Evolutionary conservation across 2,113 vertebrate genomes (phyloP).

Genomic region (Myiagra hebetior): DNA sequence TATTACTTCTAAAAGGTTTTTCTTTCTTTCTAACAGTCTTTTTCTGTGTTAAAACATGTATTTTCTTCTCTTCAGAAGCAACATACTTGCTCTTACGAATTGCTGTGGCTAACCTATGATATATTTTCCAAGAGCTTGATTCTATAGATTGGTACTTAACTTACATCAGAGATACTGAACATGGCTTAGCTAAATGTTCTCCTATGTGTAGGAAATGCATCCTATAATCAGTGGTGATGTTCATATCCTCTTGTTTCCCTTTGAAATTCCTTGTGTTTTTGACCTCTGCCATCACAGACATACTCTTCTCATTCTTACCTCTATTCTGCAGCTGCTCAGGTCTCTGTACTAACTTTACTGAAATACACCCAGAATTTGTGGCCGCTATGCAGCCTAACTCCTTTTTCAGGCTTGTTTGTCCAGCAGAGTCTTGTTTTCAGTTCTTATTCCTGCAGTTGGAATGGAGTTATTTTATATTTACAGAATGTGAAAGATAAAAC

Average conservation of each 20-base stretch:
- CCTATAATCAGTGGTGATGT: not conserved
- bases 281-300: not conserved
- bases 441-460: not conserved
- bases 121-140: not conserved
- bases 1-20: not conserved
- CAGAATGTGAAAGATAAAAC: constrained; percentile 19
- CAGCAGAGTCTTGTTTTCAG: not conserved
- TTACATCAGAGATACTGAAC: not conserved
- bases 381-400: not conserved
- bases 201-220: not conserved
- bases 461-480: not conserved
- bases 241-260: not conserved
- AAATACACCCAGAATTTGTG: accelerated
- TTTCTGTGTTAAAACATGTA: not conserved
- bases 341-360: not conserved
- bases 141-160: not conserved
- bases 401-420: not conserved
- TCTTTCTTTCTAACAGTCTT: not conserved
- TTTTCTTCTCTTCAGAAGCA: not conserved
- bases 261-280: not conserved
- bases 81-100: not conserved
- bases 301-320: not conserved
- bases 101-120: not conserved
- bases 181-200: not conserved
- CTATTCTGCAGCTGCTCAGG: not conserved